Conservation (phyloP, 2,113 vertebrate genomes). For the Dasyurus viverrinus region DNA sequence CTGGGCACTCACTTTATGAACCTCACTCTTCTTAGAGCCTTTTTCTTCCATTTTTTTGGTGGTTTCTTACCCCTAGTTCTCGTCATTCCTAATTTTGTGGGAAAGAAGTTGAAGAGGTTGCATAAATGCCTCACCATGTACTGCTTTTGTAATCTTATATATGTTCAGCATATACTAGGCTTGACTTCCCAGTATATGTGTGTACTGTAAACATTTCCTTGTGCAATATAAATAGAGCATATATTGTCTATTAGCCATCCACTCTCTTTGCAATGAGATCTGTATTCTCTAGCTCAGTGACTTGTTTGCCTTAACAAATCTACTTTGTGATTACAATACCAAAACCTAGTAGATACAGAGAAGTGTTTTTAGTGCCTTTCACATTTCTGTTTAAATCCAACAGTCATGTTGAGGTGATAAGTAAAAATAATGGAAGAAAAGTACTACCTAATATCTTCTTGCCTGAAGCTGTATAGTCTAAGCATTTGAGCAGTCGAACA, state of each 20-base stretch:
- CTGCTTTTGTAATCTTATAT: conserved; percentile 4
- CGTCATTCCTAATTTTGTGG: not conserved
- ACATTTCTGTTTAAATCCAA: conserved; percentile 43
- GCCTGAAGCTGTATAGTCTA: not conserved
- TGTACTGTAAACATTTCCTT: conserved; percentile 46
- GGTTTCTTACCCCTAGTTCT: not conserved
- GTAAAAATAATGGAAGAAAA: conserved; percentile 38
- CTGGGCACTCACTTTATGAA: not conserved
- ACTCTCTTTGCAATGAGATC: not conserved
- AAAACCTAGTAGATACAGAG: not conserved
- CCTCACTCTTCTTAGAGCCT: not conserved
- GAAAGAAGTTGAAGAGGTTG: conserved; percentile 13
- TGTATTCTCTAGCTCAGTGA: not conserved
- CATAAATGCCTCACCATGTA: conserved; percentile 30
- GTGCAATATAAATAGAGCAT: not conserved
- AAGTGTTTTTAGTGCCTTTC: conserved; percentile 29
- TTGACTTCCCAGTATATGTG: conserved; percentile 26
- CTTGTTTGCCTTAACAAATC: conserved; percentile 11
- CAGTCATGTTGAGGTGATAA: conserved; percentile 4
- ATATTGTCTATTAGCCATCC: conserved; percentile 9
- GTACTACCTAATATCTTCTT: not conserved
- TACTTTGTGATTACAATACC: not conserved
- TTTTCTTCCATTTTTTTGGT: not conserved
- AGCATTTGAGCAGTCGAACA: not conserved
- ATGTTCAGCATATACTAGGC: conserved; percentile 10